Conservation (phyloP, 2,888 invertebrate genomes). For the Oeneis ivallda region DNA sequence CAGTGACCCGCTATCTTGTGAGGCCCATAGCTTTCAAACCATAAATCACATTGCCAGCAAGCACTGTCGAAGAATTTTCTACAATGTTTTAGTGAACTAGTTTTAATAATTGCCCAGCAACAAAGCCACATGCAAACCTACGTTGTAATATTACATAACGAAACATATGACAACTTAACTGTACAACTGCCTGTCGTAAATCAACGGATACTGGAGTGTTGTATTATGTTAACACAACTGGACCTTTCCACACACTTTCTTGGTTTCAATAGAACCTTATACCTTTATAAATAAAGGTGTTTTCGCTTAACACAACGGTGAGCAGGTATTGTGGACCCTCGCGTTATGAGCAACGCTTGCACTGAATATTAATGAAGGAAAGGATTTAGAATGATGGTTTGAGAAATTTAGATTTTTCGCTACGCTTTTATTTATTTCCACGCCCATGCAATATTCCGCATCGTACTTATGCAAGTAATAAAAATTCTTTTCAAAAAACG, state of each 20-base stretch:
- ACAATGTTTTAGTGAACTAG: conserved; percentile 8
- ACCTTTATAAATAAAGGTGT: conserved; percentile 36
- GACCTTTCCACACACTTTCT: conserved; percentile 43
- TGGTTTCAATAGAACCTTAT: conserved; percentile 36
- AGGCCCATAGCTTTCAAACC: too few relatives aligned
- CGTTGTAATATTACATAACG: conserved; percentile 40
- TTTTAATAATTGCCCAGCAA: conserved; percentile 13
- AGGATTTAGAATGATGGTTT: neutral
- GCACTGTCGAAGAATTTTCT: neutral
- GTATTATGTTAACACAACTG: conserved; percentile 55
- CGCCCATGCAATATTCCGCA: neutral
- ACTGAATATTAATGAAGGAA: conserved; percentile 47
- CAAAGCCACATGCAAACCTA: conserved; percentile 20
- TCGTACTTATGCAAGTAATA: too few relatives aligned
- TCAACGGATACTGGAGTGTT: conserved; percentile 54
- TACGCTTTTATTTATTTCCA: neutral
- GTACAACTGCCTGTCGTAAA: conserved; percentile 47
- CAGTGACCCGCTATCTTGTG: too few relatives aligned
- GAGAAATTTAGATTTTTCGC: neutral
- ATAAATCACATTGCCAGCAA: too few relatives aligned
- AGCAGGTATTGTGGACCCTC: conserved; percentile 31
- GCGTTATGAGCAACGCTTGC: conserved; percentile 48
- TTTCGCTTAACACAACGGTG: conserved; percentile 31
- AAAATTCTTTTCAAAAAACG: too few relatives aligned
- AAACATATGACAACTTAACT: conserved; percentile 37